These are phyloP conservation scores for Pipa parva DNA, from an alignment of 2,113 vertebrate species.

Conservation along the genomic window DNA sequence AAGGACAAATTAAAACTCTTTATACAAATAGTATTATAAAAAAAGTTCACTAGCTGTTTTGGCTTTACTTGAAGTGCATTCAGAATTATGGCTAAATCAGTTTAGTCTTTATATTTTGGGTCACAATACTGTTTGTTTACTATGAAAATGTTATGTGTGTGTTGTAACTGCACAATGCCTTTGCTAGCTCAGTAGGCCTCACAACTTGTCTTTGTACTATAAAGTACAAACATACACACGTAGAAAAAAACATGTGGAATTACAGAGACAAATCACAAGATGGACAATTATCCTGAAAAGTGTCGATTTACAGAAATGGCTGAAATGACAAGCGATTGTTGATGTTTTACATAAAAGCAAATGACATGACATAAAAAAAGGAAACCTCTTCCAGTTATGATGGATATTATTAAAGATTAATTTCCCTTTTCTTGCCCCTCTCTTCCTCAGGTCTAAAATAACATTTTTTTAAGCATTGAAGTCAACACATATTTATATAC, in stretches of 20 bases:
- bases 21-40: slow-evolving; percentile 76
- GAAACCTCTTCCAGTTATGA: slow-evolving; percentile 10
- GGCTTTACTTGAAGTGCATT: slow-evolving; percentile 79
- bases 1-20: slow-evolving; percentile 85
- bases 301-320: slow-evolving; percentile 55
- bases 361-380: neutral
- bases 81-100: slow-evolving; percentile 79
- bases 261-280: slow-evolving; percentile 63
- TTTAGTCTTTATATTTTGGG: slow-evolving; percentile 68
- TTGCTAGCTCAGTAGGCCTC: slow-evolving; percentile 75
- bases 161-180: slow-evolving; percentile 68
- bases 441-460: slow-evolving; percentile 51
- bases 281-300: slow-evolving; percentile 68
- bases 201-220: slow-evolving; percentile 65
- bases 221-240: slow-evolving; percentile 71
- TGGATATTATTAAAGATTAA: slow-evolving; percentile 40
- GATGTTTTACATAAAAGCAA: slow-evolving; percentile 47
- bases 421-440: slow-evolving; percentile 40
- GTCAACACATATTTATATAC: slow-evolving; percentile 52
- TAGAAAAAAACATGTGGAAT: slow-evolving; percentile 60
- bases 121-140: slow-evolving; percentile 78
- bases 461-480: slow-evolving; percentile 45
- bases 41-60: slow-evolving; percentile 81
- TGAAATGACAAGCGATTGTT: slow-evolving; percentile 54
- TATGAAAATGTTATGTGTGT: slow-evolving; percentile 68